Conservation (phyloP, 2,797 vertebrate genomes). For the Cynodonichthys magdalenae region DNA sequence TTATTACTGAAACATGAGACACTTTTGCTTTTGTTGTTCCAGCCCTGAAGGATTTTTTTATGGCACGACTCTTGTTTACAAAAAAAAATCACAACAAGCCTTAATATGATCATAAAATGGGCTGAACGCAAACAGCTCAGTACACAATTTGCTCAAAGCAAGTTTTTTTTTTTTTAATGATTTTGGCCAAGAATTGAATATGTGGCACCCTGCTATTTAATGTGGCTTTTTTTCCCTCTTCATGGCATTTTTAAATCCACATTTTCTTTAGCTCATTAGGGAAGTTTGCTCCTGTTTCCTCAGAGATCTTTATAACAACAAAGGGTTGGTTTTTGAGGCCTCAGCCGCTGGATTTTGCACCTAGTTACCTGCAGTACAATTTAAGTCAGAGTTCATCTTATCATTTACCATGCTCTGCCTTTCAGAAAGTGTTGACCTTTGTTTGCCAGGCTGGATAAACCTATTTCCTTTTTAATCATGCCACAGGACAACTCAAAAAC, state of each 20-base stretch:
- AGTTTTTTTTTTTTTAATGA: conserved; percentile 48
- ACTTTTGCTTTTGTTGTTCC: conserved; percentile 23
- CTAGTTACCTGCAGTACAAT: conserved; percentile 47
- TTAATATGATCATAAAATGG: conserved; percentile 41
- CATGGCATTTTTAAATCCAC: conserved; percentile 44
- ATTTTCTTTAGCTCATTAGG: conserved; percentile 47
- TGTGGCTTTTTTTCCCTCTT: not conserved
- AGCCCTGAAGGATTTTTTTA: conserved; percentile 19
- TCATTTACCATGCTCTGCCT: conserved; percentile 63
- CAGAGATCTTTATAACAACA: conserved; percentile 31
- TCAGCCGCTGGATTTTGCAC: conserved; percentile 32
- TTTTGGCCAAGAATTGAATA: conserved; percentile 51
- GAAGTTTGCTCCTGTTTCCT: conserved; percentile 37
- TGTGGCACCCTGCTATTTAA: conserved; percentile 54
- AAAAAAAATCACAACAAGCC: conserved; percentile 8
- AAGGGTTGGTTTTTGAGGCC: conserved; percentile 30
- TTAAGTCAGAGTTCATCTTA: conserved; percentile 63
- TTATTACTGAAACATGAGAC: conserved; percentile 21
- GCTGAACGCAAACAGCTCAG: conserved; percentile 46
- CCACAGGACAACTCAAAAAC: conserved; percentile 13
- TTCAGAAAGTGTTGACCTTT: conserved; percentile 70
- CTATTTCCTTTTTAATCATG: conserved; percentile 13
- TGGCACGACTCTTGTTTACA: conserved; percentile 15
- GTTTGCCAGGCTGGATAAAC: conserved; percentile 51
- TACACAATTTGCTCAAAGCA: conserved; percentile 46